phyloP scores from a whole-genome alignment of 2,797 vertebrate genomes.

The Hoplostethus atlanticus region DNA sequence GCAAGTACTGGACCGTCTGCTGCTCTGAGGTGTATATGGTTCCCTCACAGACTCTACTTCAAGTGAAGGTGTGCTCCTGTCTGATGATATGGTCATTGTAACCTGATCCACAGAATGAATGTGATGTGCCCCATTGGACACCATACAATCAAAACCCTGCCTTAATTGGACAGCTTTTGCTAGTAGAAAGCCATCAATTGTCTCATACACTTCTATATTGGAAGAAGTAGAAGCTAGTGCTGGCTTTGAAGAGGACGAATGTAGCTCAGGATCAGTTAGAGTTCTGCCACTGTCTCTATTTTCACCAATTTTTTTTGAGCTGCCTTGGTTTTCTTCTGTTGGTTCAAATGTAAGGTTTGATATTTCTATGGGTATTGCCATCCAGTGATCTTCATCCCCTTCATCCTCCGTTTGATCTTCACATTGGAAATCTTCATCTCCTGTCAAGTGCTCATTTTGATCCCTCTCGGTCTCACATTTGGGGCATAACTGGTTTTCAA shows the following conservation, averaged over 20 bases:
- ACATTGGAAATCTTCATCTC: background rate
- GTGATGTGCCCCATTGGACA: background rate
- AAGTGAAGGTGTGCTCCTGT: background rate
- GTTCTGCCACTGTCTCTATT: background rate
- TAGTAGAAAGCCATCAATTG: background rate
- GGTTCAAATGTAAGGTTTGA: conserved; percentile 25
- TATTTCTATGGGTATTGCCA: conserved; percentile 26
- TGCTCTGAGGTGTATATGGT: background rate
- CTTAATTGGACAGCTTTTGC: background rate
- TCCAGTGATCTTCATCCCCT: conserved; percentile 25
- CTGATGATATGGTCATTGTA: background rate
- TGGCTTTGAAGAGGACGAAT: background rate
- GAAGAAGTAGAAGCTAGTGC: background rate
- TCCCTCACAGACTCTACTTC: background rate
- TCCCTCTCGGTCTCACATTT: background rate
- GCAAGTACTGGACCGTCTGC: background rate
- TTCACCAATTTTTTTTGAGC: background rate
- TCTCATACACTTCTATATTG: conserved; percentile 31
- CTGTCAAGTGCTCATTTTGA: background rate
- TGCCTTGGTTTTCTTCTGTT: background rate
- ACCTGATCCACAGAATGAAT: background rate
- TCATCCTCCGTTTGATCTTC: background rate
- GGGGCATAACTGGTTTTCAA: background rate
- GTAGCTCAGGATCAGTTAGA: background rate
- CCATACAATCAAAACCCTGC: background rate